Base-by-base conservation (phyloP, 2,797 vertebrate species). In the Enteromius unitaeniatus region DNA sequence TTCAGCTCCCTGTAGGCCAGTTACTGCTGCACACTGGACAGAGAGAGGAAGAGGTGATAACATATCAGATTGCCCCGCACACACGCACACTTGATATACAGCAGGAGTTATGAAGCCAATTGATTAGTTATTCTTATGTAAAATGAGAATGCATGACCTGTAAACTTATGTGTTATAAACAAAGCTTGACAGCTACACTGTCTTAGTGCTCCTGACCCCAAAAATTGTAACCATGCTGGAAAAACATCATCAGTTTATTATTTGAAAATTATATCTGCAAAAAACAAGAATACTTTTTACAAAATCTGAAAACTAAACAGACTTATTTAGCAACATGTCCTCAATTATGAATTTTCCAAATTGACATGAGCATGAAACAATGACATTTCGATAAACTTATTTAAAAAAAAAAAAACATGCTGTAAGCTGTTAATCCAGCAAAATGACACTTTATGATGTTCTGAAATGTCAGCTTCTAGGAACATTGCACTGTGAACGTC, bases 1-100 rank as follows among this genome's bases (percentile, higher is more conserved):
- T 60, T 89, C 90, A 91, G 89, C 90, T 91, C 91, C 92, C 73
- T 87, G 85, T 88, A 88, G 84, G 65, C 90, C 65, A 72, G 91
- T 90, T 88, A 91, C 90, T 91, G 90, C 90, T 90, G 87, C 87
- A 92, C 89, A 89, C 91, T 91, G 92, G 68, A 76, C 91, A 89
- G 88, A 80, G 69, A 90, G 90, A 89, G 90, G 89, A 91, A 90
- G 87, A 83, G 51, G 89, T 86, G 93, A 94, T 94, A 94, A 93
- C 93, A 93, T 76, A 70, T 83, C 74, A 83, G 53, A 78, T 78
- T 78, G 75, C 74, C 28, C 51, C 6, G 21, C 40, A 42, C 37
- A 40, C 7, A 40, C 37, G 8, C 55, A 79, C 87, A 84, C 93
- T 94, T 91, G 92, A 91, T 90, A 90, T 90, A 86, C 86, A 88